These are phyloP conservation scores for Drosophila triauraria DNA, from an alignment of 1,140 invertebrate species.

Conservation along the genomic window DNA sequence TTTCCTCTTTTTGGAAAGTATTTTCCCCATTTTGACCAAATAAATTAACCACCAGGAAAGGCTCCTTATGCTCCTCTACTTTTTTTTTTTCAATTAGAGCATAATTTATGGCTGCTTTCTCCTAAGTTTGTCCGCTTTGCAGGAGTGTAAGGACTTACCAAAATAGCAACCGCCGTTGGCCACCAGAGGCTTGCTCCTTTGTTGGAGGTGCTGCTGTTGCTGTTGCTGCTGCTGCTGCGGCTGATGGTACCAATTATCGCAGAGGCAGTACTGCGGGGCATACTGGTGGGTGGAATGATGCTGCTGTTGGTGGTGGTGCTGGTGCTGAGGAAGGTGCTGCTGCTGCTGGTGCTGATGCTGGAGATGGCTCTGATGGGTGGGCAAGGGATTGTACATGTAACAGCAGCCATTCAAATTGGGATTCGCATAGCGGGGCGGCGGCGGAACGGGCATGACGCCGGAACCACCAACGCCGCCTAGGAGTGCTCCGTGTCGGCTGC, in stretches of 20 bases:
- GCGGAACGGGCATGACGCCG: conserved; percentile 26
- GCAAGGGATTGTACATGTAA: conserved; percentile 68
- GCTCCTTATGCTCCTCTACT: not conserved
- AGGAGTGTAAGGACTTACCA: conserved; percentile 70
- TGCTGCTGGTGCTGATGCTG: conserved; percentile 17
- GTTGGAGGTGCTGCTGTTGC: conserved; percentile 51
- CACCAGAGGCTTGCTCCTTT: conserved; percentile 62
- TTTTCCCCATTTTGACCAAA: conserved; percentile 1
- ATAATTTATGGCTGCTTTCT: conserved; percentile 31
- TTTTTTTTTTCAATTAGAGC: conserved; percentile 28
- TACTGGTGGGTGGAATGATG: conserved; percentile 49
- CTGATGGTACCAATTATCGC: conserved; percentile 80
- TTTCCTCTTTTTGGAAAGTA: not conserved
- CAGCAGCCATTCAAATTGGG: conserved; percentile 65
- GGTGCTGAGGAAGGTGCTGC: conserved; percentile 23
- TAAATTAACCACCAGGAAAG: conserved; percentile 8
- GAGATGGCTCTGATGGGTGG: conserved; percentile 17
- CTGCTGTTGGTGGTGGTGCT: conserved; percentile 4
- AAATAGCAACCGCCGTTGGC: conserved; percentile 78
- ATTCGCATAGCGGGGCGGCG: conserved; percentile 60
- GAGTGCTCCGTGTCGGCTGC: conserved; percentile 60
- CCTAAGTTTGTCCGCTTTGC: conserved; percentile 18
- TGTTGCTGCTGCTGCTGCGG: conserved; percentile 55
- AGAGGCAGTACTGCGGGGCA: conserved; percentile 62
- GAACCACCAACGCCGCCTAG: conserved; percentile 1